These are phyloP conservation scores for Galeopsomyia nigrocyanea DNA, from an alignment of 2,888 invertebrate species.

Conservation along the genomic window DNA sequence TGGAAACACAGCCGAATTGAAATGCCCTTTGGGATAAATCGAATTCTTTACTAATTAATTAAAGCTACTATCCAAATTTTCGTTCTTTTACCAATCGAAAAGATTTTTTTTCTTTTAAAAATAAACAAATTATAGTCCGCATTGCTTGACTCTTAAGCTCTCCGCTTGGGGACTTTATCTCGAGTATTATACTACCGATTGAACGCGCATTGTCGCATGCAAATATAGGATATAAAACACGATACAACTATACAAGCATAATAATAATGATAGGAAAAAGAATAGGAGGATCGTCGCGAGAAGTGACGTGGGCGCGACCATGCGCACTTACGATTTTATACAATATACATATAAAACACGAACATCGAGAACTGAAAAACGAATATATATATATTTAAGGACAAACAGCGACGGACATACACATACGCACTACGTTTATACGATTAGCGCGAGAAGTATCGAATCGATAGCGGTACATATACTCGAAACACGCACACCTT, in stretches of 20 bases:
- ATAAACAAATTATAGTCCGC: conserved; percentile 15
- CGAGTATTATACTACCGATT: background rate
- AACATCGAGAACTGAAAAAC: conserved; percentile 14
- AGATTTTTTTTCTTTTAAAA: background rate
- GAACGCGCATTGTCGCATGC: conserved; percentile 22
- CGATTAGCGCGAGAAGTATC: conserved; percentile 24
- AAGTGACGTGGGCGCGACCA: background rate
- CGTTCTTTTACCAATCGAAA: background rate
- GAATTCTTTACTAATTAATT: too few relatives aligned
- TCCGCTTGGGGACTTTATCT: background rate
- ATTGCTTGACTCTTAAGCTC: conserved; percentile 38
- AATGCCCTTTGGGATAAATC: conserved; percentile 61
- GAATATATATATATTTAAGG: conserved; percentile 2
- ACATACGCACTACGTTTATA: background rate
- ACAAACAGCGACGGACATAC: background rate
- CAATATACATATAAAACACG: background rate
- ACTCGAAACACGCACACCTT: conserved; percentile 25
- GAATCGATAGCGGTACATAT: conserved; percentile 32
- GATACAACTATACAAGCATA: conserved; percentile 14
- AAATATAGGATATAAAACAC: background rate
- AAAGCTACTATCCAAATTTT: conserved; percentile 8
- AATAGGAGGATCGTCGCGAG: background rate
- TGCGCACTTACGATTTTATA: background rate
- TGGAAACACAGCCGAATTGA: conserved; percentile 68
- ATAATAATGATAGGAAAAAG: conserved; percentile 16